These are phyloP conservation scores for Yponomeuta sedellus DNA, from an alignment of 2,888 invertebrate species.

Conservation along the genomic window DNA sequence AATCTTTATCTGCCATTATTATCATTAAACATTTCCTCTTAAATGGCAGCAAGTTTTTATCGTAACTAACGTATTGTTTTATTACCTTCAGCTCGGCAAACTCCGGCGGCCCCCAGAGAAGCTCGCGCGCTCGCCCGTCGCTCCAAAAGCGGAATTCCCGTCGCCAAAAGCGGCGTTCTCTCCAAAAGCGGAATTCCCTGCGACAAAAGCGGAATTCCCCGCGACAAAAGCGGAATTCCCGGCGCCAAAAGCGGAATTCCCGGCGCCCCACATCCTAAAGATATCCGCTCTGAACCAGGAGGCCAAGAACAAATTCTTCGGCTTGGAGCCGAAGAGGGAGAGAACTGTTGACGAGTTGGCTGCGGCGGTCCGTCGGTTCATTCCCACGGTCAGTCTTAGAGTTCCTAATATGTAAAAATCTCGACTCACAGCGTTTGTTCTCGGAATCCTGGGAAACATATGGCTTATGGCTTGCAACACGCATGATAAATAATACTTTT, in stretches of 20 bases:
- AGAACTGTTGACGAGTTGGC: slow-evolving; percentile 59
- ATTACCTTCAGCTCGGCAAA: slow-evolving; percentile 39
- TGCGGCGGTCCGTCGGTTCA: slow-evolving; percentile 65
- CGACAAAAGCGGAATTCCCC: slow-evolving; percentile 17
- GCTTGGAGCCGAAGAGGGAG: slow-evolving; percentile 55
- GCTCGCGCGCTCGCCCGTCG: slow-evolving; percentile 12
- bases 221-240: slow-evolving; percentile 33
- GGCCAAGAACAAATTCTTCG: slow-evolving; percentile 68
- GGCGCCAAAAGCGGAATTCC: slow-evolving; percentile 23
- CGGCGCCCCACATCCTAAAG: slow-evolving; percentile 45
- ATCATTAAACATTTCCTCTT: too few species aligned
- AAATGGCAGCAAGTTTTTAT: too few species aligned
- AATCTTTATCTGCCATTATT: too few species aligned
- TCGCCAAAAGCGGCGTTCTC: slow-evolving; percentile 20
- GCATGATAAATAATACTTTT: too few species aligned
- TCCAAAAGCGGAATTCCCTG: slow-evolving; percentile 35
- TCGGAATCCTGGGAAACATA: too few species aligned
- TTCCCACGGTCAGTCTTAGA: slow-evolving; percentile 51
- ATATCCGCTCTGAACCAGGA: slow-evolving; percentile 58
- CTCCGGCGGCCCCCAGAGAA: slow-evolving; percentile 53
- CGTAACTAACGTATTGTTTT: neutral
- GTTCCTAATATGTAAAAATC: too few species aligned
- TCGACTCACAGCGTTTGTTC: too few species aligned
- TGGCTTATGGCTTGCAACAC: too few species aligned
- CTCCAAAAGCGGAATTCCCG: slow-evolving; percentile 34